phyloP scores from a whole-genome alignment of 1,140 invertebrate species.

The Copidosoma floridanum region DNA sequence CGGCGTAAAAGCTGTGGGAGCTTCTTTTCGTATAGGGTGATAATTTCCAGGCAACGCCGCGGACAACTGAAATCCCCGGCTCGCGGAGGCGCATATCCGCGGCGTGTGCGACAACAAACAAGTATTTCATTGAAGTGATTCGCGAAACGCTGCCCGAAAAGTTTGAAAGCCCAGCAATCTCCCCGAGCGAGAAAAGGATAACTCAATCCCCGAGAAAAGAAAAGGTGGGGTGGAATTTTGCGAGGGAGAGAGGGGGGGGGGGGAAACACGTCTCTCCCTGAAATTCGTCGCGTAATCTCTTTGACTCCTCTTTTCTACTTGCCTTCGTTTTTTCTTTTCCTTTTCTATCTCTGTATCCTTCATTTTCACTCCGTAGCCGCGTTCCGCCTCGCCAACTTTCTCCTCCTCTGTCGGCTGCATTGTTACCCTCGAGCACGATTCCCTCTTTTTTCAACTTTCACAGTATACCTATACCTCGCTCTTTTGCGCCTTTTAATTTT shows the following conservation, averaged over 20 bases:
- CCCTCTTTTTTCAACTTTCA: not conserved
- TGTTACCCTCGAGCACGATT: not conserved
- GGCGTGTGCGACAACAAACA: too few relatives aligned
- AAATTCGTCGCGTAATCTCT: slow-evolving; percentile 22
- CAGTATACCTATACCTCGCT: too few relatives aligned
- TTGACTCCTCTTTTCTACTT: slow-evolving; percentile 9
- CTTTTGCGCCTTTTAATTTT: too few relatives aligned
- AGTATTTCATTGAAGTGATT: slow-evolving; percentile 1
- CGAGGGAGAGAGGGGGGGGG: not conserved
- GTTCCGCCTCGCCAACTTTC: not conserved
- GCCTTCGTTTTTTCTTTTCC: slow-evolving; percentile 2
- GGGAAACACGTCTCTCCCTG: not conserved
- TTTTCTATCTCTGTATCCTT: slow-evolving; percentile 16
- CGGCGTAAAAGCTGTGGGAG: too few relatives aligned
- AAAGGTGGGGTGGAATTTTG: not conserved
- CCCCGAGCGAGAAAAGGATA: not conserved
- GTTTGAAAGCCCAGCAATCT: not conserved
- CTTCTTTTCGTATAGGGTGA: too few relatives aligned
- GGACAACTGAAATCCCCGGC: too few relatives aligned
- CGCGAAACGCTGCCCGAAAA: not conserved
- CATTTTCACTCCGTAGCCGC: slow-evolving; percentile 21
- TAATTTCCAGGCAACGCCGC: too few relatives aligned
- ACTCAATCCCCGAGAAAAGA: slow-evolving; percentile 1
- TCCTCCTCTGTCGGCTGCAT: not conserved
- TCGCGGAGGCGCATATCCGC: too few relatives aligned